These are phyloP conservation scores for Cancer borealis DNA, from an alignment of 2,888 invertebrate genomes.

Conservation along the genomic window DNA sequence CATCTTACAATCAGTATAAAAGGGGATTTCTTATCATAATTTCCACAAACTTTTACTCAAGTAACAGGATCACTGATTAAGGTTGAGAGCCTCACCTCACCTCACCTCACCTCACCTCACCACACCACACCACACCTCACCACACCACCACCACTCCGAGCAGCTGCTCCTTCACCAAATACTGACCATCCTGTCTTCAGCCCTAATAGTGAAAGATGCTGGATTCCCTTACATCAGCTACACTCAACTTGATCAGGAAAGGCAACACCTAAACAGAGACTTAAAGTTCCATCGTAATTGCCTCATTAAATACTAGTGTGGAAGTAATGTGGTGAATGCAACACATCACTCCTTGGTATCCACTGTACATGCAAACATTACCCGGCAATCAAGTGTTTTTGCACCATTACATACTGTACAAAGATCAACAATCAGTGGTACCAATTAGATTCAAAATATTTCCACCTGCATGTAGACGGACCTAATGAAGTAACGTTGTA, in stretches of 20 bases:
- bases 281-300: neutral
- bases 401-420: neutral
- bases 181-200: neutral
- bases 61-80: constrained; percentile 26
- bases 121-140: neutral
- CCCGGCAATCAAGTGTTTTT: neutral
- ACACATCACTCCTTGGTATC: neutral
- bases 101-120: neutral
- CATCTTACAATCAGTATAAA: constrained; percentile 43
- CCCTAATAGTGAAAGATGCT: neutral
- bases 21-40: neutral
- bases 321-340: neutral
- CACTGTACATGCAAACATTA: neutral
- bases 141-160: neutral
- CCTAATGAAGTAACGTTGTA: neutral
- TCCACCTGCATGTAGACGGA: no score
- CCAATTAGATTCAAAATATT: no score
- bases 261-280: neutral
- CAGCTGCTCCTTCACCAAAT: neutral
- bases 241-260: neutral
- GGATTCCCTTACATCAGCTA: neutral
- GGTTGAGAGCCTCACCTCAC: neutral
- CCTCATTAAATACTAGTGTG: neutral
- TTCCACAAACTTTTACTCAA: constrained; percentile 21
- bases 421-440: neutral